Conservation (phyloP, 92 coral and sea anemone genomes). For the Meandrina meandrites region DNA sequence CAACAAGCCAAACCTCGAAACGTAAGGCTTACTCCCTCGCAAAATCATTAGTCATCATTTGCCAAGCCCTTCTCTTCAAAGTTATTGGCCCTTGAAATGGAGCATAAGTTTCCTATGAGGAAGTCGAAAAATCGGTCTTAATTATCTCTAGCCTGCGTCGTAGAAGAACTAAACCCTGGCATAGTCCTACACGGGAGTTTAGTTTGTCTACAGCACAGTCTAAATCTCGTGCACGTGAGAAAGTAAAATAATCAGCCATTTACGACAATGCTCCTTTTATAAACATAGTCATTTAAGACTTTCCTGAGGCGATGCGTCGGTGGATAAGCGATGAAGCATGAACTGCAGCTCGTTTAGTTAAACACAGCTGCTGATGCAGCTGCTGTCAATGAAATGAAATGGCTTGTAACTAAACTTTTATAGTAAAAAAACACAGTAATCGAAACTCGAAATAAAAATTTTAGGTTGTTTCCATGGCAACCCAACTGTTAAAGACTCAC, state of each 20-base stretch:
- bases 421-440: background rate
- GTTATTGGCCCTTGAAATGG: background rate
- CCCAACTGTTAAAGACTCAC: too few species aligned
- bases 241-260: background rate
- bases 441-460: too few species aligned
- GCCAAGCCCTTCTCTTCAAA: background rate
- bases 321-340: background rate
- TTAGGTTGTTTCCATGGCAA: too few species aligned
- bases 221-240: too few species aligned
- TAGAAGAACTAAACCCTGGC: background rate
- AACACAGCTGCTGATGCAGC: background rate
- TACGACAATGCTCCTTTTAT: background rate
- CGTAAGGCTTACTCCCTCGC: background rate
- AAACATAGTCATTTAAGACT: too few species aligned
- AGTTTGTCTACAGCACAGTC: too few species aligned
- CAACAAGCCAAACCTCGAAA: background rate
- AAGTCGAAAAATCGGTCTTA: too few species aligned
- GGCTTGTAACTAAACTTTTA: background rate
- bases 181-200: background rate
- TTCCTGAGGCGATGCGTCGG: background rate
- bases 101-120: background rate
- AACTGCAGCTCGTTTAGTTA: background rate
- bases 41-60: background rate
- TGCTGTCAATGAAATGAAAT: background rate
- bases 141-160: background rate